These are phyloP conservation scores for Daboia siamensis DNA, from an alignment of 2,113 vertebrate genomes.

Conservation along the genomic window DNA sequence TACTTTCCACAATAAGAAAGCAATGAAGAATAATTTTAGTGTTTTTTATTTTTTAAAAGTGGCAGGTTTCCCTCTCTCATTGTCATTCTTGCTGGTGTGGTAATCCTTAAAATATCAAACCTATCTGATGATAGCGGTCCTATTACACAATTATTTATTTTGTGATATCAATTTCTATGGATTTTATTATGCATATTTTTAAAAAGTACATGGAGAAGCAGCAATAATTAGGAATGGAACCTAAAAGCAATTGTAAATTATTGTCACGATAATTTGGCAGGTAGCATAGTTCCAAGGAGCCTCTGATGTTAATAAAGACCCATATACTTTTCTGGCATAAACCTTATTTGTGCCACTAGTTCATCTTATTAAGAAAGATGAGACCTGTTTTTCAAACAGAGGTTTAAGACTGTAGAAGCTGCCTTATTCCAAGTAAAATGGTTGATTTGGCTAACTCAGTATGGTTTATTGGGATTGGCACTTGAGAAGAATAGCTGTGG, in stretches of 20 bases:
- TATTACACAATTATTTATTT: not conserved
- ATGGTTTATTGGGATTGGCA: not conserved
- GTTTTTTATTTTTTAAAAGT: not conserved
- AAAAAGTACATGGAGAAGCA: not conserved
- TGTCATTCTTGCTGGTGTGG: not conserved
- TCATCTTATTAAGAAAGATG: not conserved
- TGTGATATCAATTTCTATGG: not conserved
- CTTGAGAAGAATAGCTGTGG: not conserved
- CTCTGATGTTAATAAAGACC: not conserved
- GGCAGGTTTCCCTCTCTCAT: not conserved
- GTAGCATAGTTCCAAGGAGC: not conserved
- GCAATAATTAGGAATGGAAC: conserved; percentile 6
- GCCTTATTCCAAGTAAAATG: not conserved
- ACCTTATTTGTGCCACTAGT: not conserved
- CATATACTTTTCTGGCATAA: not conserved
- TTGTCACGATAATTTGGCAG: not conserved
- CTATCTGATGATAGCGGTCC: not conserved
- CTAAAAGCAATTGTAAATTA: conserved; percentile 10
- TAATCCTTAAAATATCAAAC: not conserved
- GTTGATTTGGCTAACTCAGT: not conserved
- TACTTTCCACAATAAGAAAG: not conserved
- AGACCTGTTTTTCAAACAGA: not conserved
- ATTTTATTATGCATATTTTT: not conserved
- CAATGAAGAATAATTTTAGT: not conserved
- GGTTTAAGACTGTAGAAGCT: not conserved